phyloP scores from a whole-genome alignment of 2,888 invertebrate genomes.

The Hermaeophaga mercurialis region DNA sequence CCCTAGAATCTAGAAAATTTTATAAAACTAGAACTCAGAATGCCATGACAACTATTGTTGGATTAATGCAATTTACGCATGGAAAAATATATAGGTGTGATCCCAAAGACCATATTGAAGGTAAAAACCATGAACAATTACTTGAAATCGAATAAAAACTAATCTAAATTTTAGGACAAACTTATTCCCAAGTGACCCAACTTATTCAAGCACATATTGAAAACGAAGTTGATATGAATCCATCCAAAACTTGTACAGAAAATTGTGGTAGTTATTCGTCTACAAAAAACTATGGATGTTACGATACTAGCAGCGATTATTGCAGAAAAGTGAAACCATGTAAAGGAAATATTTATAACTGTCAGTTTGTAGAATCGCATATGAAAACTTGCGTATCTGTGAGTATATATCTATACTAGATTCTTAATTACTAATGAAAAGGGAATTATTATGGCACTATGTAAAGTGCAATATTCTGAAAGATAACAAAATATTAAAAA shows the following conservation, averaged over 20 bases:
- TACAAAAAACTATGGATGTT: slow-evolving; percentile 37
- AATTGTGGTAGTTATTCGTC: slow-evolving; percentile 47
- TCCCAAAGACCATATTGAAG: slow-evolving; percentile 37
- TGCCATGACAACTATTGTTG: slow-evolving; percentile 29
- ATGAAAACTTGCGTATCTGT: slow-evolving; percentile 52
- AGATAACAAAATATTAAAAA: too few species aligned
- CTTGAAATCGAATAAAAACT: too few species aligned
- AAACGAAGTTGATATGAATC: slow-evolving; percentile 82
- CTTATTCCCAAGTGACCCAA: slow-evolving; percentile 74
- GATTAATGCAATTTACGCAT: slow-evolving; percentile 30
- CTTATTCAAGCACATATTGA: slow-evolving; percentile 82
- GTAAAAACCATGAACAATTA: slow-evolving; percentile 26
- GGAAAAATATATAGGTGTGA: slow-evolving; percentile 38
- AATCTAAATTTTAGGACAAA: slow-evolving; percentile 62
- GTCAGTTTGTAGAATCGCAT: slow-evolving; percentile 51
- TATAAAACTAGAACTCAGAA: slow-evolving; percentile 32
- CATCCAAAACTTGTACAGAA: slow-evolving; percentile 69
- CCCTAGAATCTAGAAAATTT: slow-evolving; percentile 30
- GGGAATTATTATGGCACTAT: too few species aligned
- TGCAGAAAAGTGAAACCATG: slow-evolving; percentile 40
- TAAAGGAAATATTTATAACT: slow-evolving; percentile 37
- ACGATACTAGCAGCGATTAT: slow-evolving; percentile 38
- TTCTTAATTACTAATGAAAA: too few species aligned
- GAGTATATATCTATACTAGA: too few species aligned
- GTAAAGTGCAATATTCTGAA: too few species aligned